These are phyloP conservation scores for Latrodectus geometricus DNA, from an alignment of 1,140 invertebrate genomes.

Conservation along the genomic window DNA sequence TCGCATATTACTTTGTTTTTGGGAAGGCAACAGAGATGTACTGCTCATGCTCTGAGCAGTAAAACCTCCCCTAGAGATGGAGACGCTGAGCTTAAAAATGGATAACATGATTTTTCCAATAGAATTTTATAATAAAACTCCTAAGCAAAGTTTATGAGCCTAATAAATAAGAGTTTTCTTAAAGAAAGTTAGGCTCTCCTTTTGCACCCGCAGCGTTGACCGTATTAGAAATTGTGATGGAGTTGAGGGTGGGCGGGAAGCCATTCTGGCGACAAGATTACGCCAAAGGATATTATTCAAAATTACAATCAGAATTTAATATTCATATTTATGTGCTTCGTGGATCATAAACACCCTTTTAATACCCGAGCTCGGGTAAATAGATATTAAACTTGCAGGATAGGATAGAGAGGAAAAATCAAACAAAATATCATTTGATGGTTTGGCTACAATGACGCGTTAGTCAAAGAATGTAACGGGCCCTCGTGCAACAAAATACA, in stretches of 20 bases:
- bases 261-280: slow-evolving; percentile 54
- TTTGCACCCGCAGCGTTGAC: slow-evolving; percentile 25
- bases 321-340: slow-evolving; percentile 60
- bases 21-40: slow-evolving; percentile 21
- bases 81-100: slow-evolving; percentile 55
- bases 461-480: not conserved
- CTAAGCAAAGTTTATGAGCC: slow-evolving; percentile 59
- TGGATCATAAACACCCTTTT: slow-evolving; percentile 61
- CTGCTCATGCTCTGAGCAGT: slow-evolving; percentile 56
- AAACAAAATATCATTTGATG: slow-evolving; percentile 59
- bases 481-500: too few species aligned
- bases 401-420: slow-evolving; percentile 32
- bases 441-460: slow-evolving; percentile 31
- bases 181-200: slow-evolving; percentile 47
- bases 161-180: slow-evolving; percentile 59
- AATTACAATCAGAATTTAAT: slow-evolving; percentile 62
- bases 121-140: slow-evolving; percentile 62
- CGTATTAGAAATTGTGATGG: slow-evolving; percentile 10
- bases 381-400: slow-evolving; percentile 56
- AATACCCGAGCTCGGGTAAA: slow-evolving; percentile 55
- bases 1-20: slow-evolving; percentile 32
- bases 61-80: slow-evolving; percentile 1
- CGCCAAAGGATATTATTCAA: slow-evolving; percentile 57
- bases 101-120: slow-evolving; percentile 62
- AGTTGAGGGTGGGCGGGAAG: not conserved